Conservation (phyloP, 2,113 vertebrate genomes). For the Scalopus aquaticus region DNA sequence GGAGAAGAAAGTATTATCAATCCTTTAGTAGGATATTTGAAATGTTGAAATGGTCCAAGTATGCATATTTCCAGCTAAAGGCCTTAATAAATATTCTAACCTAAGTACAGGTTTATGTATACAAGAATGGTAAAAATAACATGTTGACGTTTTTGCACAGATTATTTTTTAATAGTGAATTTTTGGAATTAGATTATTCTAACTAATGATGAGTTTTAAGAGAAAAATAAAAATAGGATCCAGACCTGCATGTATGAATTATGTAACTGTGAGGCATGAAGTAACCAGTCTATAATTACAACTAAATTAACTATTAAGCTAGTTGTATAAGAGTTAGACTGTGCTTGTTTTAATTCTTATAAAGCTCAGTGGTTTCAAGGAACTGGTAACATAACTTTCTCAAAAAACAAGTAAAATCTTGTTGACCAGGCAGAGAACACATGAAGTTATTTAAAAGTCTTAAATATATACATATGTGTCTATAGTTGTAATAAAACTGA, state of each 20-base stretch:
- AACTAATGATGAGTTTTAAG: slow-evolving; percentile 22
- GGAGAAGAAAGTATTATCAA: background rate
- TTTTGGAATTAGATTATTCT: slow-evolving; percentile 6
- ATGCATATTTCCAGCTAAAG: background rate
- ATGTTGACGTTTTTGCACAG: background rate
- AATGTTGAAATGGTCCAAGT: background rate
- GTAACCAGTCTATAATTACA: slow-evolving; percentile 57
- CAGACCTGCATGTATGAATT: slow-evolving; percentile 63
- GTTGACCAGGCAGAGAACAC: slow-evolving; percentile 25
- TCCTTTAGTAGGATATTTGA: slow-evolving; percentile 42
- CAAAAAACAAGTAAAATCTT: slow-evolving; percentile 61
- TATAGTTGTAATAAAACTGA: background rate
- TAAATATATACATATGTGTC: slow-evolving; percentile 36
- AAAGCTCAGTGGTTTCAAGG: slow-evolving; percentile 23
- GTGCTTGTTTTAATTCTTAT: slow-evolving; percentile 21
- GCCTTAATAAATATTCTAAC: slow-evolving; percentile 36
- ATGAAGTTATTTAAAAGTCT: slow-evolving; percentile 50
- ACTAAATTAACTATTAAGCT: slow-evolving; percentile 53
- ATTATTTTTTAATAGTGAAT: slow-evolving; percentile 38
- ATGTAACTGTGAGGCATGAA: slow-evolving; percentile 61
- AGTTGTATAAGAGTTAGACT: slow-evolving; percentile 5
- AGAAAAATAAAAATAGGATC: slow-evolving; percentile 27
- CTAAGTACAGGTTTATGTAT: slow-evolving; percentile 24
- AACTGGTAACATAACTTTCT: slow-evolving; percentile 44
- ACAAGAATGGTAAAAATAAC: slow-evolving; percentile 36